Percentiles rank a stretch among this genome's conserved stretches.
Evolutionary conservation across 2,888 invertebrate species (phyloP).

Genomic region (Leucania comma): DNA sequence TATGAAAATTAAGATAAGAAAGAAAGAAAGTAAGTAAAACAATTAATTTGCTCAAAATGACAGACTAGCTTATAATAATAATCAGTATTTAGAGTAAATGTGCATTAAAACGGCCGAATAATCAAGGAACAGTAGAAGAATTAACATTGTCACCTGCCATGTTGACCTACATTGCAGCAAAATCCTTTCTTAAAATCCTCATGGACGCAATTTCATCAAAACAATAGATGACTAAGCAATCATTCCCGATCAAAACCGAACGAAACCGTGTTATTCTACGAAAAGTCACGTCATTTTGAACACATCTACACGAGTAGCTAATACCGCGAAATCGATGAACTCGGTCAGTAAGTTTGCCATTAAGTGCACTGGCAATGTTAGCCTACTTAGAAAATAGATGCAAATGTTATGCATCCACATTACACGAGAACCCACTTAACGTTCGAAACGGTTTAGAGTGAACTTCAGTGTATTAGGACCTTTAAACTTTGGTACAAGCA

Average conservation of each 20-base stretch:
- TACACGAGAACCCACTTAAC: constrained; percentile 61
- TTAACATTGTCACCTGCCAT: not conserved
- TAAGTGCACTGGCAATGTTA: constrained; percentile 43
- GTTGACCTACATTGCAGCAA: not conserved
- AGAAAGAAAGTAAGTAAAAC: too few relatives aligned
- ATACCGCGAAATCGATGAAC: constrained; percentile 50
- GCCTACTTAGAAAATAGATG: constrained; percentile 57
- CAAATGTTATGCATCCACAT: constrained; percentile 59
- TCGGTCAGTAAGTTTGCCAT: constrained; percentile 54
- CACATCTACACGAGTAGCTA: constrained; percentile 13
- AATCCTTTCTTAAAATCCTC: constrained; percentile 2
- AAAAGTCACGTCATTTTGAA: constrained; percentile 41
- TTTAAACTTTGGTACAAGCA: constrained; percentile 64
- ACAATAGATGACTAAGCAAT: constrained; percentile 24
- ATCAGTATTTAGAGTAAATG: too few relatives aligned
- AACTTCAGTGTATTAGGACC: constrained; percentile 71
- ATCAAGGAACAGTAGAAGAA: not conserved
- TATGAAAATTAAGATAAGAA: too few relatives aligned
- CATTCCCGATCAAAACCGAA: not conserved
- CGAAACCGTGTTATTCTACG: constrained; percentile 30
- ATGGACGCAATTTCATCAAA: not conserved
- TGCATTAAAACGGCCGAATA: too few relatives aligned
- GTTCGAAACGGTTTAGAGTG: constrained; percentile 63
- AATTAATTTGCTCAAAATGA: too few relatives aligned
- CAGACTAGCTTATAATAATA: too few relatives aligned